Evolutionary conservation across 2,888 invertebrate genomes (phyloP).

Genomic region (Cheilosia urbana): DNA sequence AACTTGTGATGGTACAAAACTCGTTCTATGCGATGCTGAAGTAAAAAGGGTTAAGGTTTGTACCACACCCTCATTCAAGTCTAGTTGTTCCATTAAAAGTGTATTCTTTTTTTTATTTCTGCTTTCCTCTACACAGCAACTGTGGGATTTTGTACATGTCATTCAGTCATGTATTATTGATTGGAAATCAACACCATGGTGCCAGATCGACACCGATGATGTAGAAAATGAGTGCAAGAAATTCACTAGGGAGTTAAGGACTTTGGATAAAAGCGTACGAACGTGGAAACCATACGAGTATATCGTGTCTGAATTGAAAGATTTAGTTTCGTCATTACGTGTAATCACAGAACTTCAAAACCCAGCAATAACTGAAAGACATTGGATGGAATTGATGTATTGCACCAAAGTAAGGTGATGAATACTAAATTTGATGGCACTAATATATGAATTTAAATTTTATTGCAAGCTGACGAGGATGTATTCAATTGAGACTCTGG

Average conservation of each 20-base stretch:
- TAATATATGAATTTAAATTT: slow-evolving; percentile 29
- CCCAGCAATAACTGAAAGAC: slow-evolving; percentile 96
- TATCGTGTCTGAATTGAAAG: slow-evolving; percentile 93
- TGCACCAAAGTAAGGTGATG: slow-evolving; percentile 90
- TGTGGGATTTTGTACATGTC: slow-evolving; percentile 96
- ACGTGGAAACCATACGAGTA: slow-evolving; percentile 91
- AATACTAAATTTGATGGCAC: slow-evolving; percentile 27
- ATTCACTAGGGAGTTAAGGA: slow-evolving; percentile 93
- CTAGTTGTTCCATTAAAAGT: slow-evolving; percentile 44
- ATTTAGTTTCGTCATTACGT: slow-evolving; percentile 95
- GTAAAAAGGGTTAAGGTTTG: slow-evolving; percentile 89
- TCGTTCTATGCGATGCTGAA: slow-evolving; percentile 91
- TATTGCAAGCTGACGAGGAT: slow-evolving; percentile 77
- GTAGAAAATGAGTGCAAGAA: slow-evolving; percentile 98
- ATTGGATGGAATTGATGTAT: slow-evolving; percentile 97
- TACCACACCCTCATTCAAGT: slow-evolving; percentile 18
- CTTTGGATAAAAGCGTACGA: slow-evolving; percentile 93
- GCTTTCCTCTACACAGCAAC: slow-evolving; percentile 84
- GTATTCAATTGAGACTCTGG: slow-evolving; percentile 78
- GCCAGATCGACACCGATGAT: slow-evolving; percentile 95
- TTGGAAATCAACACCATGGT: slow-evolving; percentile 98
- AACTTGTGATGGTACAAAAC: slow-evolving; percentile 91
- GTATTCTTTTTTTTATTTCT: slow-evolving; percentile 25
- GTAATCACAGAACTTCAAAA: slow-evolving; percentile 98
- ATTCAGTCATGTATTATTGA: slow-evolving; percentile 93